Base-by-base conservation (phyloP, 2,113 vertebrate species). In the Chionodraco myersi region DNA sequence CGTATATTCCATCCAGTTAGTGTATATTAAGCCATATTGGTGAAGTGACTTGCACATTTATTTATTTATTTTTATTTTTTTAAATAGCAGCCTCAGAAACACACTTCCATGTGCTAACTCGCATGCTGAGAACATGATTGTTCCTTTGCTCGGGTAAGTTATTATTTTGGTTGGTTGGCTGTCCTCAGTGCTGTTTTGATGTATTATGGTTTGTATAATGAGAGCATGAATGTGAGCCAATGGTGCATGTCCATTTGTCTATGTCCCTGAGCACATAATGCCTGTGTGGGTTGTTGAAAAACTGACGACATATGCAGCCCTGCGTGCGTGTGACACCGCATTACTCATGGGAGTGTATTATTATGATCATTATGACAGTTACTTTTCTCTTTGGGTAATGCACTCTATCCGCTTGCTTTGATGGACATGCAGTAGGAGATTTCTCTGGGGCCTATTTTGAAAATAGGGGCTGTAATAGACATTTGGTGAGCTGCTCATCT, bases 41-140 rank as follows among this genome's bases (percentile, higher is more conserved):
- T 54, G 21, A 14, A 34, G 14, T 64, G 59, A 79, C 2, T 79
- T 77, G 41, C 34, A 56, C 3, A 3, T 30, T 30, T 30, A 30
- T 30, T 3, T 21, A 1, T 21, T 21, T 21, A 1, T 59, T 13
- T 68, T 14, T 21, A n/a, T 52, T 64, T 48, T 9, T 34, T 30
- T 58, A 69, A 64, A 74, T 91, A 77, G 88, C 82, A 91, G 88
- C 92, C 6, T 66, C 75, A 21, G 44, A 78, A 34, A 48, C 74
- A 80, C 69, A 59, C 54, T 69, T 80, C 56, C 61, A 59, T 41
- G 60, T 72, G 72, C 34, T 26, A 21, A 61, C 66, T 82, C 70
- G 59, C 75, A 75, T 79, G 70, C 59, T 51, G 41, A 44, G 59
- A 67, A 56, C 70, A 69, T n/a, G 77, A 79, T 59, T 80, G 75